A percentile compares a stretch with the other conserved stretches of the same genome.
Conservation (phyloP, 2,888 invertebrate species). For the Chironomus tentans region DNA sequence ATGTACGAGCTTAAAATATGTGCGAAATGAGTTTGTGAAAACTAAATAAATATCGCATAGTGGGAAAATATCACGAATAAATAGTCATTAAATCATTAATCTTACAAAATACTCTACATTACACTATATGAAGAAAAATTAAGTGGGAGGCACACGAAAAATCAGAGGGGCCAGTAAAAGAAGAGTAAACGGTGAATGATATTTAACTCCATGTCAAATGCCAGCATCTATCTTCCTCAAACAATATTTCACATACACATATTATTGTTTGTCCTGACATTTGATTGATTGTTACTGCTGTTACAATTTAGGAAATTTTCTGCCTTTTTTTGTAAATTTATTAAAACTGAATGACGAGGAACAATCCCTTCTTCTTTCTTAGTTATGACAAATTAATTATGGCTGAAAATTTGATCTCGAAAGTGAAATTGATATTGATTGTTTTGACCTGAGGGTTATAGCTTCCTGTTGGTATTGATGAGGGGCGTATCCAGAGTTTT, state of each 20-base stretch:
- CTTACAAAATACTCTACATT: neutral
- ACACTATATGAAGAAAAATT: no score
- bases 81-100: neutral
- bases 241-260: neutral
- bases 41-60: neutral
- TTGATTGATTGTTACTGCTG: slow-evolving; percentile 13
- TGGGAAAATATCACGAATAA: neutral
- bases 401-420: no score
- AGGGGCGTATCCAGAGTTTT: no score
- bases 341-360: no score
- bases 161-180: neutral
- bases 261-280: slow-evolving; percentile 6
- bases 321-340: neutral
- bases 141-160: neutral
- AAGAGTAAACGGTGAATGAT: neutral
- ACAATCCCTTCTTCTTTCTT: no score
- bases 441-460: no score
- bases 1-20: no score
- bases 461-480: no score
- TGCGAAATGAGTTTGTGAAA: neutral
- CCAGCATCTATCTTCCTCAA: slow-evolving; percentile 12
- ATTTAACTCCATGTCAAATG: slow-evolving; percentile 10
- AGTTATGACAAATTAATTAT: no score
- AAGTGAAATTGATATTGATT: no score
- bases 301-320: neutral